phyloP scores from a whole-genome alignment of 64 coral and sea anemone species.

The Porites australiensis region DNA sequence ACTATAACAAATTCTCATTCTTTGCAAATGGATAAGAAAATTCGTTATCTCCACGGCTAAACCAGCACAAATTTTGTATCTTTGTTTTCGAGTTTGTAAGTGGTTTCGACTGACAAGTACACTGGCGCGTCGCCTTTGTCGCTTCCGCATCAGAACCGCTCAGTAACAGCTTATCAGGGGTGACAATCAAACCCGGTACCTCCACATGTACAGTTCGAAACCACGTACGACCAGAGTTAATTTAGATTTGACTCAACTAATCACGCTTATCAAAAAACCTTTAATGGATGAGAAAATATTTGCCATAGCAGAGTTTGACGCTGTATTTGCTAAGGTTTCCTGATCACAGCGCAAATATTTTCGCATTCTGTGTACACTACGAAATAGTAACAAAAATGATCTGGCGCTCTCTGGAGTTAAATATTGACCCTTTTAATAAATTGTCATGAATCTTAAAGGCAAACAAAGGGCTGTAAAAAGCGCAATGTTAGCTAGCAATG shows the following conservation, averaged over 20 bases:
- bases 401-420: neutral
- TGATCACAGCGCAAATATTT: neutral
- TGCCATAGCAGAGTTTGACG: neutral
- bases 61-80: neutral
- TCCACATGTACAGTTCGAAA: neutral
- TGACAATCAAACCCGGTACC: neutral
- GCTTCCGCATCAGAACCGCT: neutral
- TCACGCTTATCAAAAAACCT: neutral
- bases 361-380: neutral
- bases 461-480: neutral
- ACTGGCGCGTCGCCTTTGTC: no score
- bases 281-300: constrained; percentile 19
- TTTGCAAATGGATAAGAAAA: neutral
- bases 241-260: neutral
- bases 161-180: neutral
- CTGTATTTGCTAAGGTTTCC: neutral
- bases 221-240: neutral
- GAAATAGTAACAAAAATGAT: neutral
- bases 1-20: neutral
- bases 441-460: neutral
- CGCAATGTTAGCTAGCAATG: no score
- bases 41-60: neutral
- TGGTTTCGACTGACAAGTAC: neutral
- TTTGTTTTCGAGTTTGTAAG: neutral
- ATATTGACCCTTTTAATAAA: constrained; percentile 19